Evolutionary conservation across 2,113 vertebrate species (phyloP).

Genomic region (Raphicerus campestris): DNA sequence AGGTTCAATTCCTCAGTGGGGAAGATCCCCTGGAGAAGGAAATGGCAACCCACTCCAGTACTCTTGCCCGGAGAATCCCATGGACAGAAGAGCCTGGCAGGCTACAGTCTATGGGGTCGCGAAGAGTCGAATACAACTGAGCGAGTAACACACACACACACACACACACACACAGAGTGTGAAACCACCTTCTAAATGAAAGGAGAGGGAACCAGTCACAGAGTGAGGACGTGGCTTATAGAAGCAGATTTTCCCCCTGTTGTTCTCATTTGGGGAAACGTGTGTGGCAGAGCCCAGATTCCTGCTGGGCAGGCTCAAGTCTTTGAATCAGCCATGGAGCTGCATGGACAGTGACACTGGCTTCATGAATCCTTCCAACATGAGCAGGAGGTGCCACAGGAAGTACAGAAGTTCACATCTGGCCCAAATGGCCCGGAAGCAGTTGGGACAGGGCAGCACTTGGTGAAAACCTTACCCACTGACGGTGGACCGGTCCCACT

Average conservation of each 20-base stretch:
- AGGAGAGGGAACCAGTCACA: neutral
- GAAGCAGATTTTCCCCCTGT: neutral
- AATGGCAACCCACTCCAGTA: neutral
- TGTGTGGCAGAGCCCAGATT: neutral
- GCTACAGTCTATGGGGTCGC: neutral
- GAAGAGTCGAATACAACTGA: neutral
- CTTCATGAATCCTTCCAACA: neutral
- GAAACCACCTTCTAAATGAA: neutral
- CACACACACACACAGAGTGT: neutral
- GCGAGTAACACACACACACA: neutral
- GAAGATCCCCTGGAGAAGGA: neutral
- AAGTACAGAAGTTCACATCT: neutral
- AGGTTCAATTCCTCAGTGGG: accelerated
- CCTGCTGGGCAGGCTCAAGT: neutral
- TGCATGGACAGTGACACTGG: accelerated
- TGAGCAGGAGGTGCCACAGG: neutral
- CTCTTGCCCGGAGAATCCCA: neutral
- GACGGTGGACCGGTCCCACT: constrained; percentile 90
- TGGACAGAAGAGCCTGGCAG: neutral
- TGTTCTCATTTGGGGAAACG: neutral
- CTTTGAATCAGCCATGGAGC: neutral
- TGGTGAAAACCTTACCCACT: constrained; percentile 82
- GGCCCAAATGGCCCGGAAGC: neutral
- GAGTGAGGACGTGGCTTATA: neutral
- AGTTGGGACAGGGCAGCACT: accelerated